Evolutionary conservation across 1,140 invertebrate genomes (phyloP).

Genomic region (Vanessa tameamea): DNA sequence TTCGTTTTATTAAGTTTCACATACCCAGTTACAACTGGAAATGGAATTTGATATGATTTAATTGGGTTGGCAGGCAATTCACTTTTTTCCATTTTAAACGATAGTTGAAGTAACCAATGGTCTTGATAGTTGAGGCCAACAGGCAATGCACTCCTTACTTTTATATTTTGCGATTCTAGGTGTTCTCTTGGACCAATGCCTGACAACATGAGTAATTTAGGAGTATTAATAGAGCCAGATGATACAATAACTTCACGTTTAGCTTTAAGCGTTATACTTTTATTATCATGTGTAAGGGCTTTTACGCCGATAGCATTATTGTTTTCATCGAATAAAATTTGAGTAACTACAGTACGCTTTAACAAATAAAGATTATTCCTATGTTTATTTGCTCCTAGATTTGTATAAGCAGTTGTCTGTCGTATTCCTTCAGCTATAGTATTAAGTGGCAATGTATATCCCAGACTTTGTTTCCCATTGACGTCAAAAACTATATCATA

Average conservation of each 20-base stretch:
- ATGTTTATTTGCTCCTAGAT: slow-evolving; percentile 78
- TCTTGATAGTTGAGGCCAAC: slow-evolving; percentile 6
- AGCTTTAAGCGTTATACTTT: slow-evolving; percentile 59
- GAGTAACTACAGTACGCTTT: slow-evolving; percentile 66
- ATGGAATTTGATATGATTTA: neutral
- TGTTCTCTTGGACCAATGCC: slow-evolving; percentile 61
- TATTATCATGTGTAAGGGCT: slow-evolving; percentile 42
- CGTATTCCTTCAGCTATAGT: slow-evolving; percentile 86
- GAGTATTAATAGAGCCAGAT: slow-evolving; percentile 82
- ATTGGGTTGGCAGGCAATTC: neutral
- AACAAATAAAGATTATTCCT: slow-evolving; percentile 79
- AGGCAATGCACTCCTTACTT: slow-evolving; percentile 5
- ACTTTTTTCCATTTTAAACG: slow-evolving; percentile 3
- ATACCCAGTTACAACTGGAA: neutral
- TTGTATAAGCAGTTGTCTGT: slow-evolving; percentile 82
- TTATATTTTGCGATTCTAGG: slow-evolving; percentile 9
- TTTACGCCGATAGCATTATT: slow-evolving; percentile 81
- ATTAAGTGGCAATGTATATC: slow-evolving; percentile 84
- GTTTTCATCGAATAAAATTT: slow-evolving; percentile 56
- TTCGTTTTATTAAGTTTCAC: slow-evolving; percentile 5
- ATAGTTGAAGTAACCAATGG: neutral
- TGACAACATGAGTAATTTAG: slow-evolving; percentile 84
- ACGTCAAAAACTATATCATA: slow-evolving; percentile 79
- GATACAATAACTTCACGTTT: slow-evolving; percentile 83
- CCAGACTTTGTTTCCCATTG: slow-evolving; percentile 86